These are phyloP conservation scores for Terebella lapidaria DNA, from an alignment of 2,888 invertebrate species.

Conservation along the genomic window DNA sequence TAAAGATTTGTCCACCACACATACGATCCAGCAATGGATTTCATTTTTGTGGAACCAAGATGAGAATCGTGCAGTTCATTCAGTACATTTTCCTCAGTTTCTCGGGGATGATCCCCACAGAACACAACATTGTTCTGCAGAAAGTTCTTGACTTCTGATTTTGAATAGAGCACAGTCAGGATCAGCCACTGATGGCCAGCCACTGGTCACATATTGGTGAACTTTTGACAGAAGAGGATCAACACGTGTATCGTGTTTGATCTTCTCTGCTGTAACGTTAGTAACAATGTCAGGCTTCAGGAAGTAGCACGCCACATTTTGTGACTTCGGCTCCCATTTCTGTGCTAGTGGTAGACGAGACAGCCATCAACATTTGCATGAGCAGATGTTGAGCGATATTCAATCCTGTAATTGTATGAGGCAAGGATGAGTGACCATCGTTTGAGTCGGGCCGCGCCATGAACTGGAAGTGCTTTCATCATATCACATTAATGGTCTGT, in stretches of 20 bases:
- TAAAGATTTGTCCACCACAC: background rate
- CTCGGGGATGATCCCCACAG: background rate
- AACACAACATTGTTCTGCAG: conserved; percentile 1
- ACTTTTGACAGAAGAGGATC: background rate
- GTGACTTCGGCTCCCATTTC: conserved; percentile 31
- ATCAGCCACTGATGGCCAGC: background rate
- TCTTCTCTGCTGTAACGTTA: conserved; percentile 42
- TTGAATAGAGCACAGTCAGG: background rate
- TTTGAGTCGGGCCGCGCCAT: conserved; percentile 33
- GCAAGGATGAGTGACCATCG: background rate
- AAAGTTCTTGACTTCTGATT: background rate
- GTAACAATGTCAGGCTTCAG: background rate
- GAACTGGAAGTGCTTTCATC: conserved; percentile 31
- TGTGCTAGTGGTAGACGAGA: no score
- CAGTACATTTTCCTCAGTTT: background rate
- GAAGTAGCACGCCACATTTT: conserved; percentile 37
- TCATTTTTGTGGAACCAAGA: background rate
- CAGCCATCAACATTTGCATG: conserved; percentile 23
- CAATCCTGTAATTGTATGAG: background rate
- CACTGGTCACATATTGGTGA: background rate
- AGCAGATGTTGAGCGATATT: background rate
- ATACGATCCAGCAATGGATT: background rate
- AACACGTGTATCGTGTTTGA: conserved; percentile 17
- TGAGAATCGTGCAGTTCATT: background rate
- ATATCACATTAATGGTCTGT: conserved; percentile 50